A percentile compares a stretch with the other conserved stretches of the same genome.
Evolutionary conservation across 2,113 vertebrate species (phyloP).

Genomic region (Arizona elegans): DNA sequence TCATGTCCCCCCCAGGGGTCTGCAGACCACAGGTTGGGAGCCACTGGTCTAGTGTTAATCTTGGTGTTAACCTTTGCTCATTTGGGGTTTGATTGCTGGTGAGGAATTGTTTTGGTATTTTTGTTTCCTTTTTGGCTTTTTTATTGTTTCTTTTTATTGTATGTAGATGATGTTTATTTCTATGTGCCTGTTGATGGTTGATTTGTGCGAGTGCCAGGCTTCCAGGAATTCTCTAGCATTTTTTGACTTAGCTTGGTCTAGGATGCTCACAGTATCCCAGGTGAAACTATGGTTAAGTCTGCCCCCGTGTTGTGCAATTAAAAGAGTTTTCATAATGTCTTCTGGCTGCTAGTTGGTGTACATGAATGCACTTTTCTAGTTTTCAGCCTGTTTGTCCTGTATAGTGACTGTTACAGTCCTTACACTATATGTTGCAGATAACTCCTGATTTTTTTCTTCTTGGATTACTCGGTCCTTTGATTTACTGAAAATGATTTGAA

Average conservation of each 20-base stretch:
- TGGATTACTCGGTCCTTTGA: background rate
- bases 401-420: background rate
- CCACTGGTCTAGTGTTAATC: background rate
- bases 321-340: background rate
- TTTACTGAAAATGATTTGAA: background rate
- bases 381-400: background rate
- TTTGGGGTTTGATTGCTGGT: background rate
- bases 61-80: background rate
- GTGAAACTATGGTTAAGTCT: background rate
- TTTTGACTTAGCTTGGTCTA: too few species aligned
- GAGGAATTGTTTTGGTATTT: background rate
- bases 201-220: background rate
- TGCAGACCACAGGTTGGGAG: background rate
- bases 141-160: background rate
- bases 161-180: background rate
- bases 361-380: background rate
- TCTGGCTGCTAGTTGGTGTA: background rate
- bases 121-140: background rate
- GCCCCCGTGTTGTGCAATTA: background rate
- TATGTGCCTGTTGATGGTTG: background rate
- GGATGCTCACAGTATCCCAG: too few species aligned
- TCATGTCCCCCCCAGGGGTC: accelerated
- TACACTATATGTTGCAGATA: background rate
- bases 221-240: too few species aligned
- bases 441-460: background rate